Conservation (phyloP, 2,113 vertebrate genomes). For the Genyomyrus donnyi region DNA sequence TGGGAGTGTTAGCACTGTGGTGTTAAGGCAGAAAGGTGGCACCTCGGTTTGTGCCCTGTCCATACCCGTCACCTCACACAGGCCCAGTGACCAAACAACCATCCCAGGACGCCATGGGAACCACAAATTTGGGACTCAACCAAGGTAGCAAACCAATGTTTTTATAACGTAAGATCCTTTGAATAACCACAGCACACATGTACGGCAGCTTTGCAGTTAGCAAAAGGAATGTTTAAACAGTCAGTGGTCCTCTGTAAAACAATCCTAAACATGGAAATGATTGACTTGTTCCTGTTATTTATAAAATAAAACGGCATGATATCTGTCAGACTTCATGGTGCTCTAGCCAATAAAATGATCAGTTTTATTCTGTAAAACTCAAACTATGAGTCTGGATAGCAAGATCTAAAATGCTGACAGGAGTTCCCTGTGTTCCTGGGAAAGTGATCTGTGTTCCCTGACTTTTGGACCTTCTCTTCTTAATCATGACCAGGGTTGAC, state of each 20-base stretch:
- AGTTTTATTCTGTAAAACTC: background rate
- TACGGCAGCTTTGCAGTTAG: background rate
- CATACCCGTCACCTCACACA: background rate
- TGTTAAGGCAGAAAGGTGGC: background rate
- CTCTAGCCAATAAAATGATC: background rate
- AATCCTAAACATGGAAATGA: background rate
- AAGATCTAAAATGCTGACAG: conserved; percentile 58
- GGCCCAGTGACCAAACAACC: background rate
- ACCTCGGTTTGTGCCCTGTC: background rate
- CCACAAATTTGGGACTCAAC: background rate
- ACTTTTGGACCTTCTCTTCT: background rate
- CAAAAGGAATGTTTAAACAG: background rate
- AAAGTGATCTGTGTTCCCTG: background rate
- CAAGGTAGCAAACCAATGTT: background rate
- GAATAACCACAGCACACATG: background rate
- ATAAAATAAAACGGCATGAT: background rate
- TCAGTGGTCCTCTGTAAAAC: background rate
- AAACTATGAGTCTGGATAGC: conserved; percentile 20
- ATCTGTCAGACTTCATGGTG: background rate
- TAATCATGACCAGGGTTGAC: background rate
- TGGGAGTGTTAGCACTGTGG: background rate
- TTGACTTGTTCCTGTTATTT: background rate
- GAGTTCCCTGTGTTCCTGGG: conserved; percentile 61
- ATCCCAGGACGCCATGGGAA: background rate
- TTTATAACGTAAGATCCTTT: background rate